phyloP scores from a whole-genome alignment of 1,140 invertebrate species.

The Anastrepha ludens region DNA sequence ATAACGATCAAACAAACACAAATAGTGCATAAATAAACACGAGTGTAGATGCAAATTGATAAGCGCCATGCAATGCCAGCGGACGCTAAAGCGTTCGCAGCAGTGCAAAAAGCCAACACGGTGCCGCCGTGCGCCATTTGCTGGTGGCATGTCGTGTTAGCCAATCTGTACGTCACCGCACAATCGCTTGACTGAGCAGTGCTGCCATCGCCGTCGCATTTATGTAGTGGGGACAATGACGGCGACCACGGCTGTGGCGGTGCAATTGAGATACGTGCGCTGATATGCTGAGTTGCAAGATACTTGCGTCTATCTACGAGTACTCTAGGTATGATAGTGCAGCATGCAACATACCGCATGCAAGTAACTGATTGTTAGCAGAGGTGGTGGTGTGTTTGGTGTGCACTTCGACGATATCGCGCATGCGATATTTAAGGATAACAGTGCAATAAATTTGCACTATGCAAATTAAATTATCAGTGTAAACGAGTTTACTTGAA shows the following conservation, averaged over 20 bases:
- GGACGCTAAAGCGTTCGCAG: not conserved
- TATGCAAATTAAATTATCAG: conserved; percentile 53
- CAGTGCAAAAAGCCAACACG: not conserved
- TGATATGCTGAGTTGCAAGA: not conserved
- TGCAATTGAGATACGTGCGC: conserved; percentile 31
- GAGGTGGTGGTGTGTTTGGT: not conserved
- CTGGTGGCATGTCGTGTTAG: conserved; percentile 48
- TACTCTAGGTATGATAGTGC: conserved; percentile 38
- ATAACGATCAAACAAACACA: conserved; percentile 54
- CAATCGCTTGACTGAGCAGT: conserved; percentile 20
- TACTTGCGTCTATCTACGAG: not conserved
- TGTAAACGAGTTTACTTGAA: conserved; percentile 43
- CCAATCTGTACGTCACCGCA: conserved; percentile 42
- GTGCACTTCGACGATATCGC: conserved; percentile 29
- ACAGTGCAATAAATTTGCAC: conserved; percentile 51
- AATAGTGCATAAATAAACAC: conserved; percentile 58
- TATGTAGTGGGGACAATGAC: not conserved
- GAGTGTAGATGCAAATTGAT: conserved; percentile 55
- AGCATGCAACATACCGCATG: conserved; percentile 37
- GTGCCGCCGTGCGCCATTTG: not conserved
- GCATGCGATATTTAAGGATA: conserved; percentile 40
- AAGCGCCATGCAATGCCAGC: conserved; percentile 49
- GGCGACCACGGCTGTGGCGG: not conserved
- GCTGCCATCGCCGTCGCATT: not conserved
- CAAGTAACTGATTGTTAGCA: not conserved